Percentiles rank a stretch among this genome's conserved stretches.
Conservation (phyloP, 2,888 invertebrate species). For the Lepetodrilus schrolli region DNA sequence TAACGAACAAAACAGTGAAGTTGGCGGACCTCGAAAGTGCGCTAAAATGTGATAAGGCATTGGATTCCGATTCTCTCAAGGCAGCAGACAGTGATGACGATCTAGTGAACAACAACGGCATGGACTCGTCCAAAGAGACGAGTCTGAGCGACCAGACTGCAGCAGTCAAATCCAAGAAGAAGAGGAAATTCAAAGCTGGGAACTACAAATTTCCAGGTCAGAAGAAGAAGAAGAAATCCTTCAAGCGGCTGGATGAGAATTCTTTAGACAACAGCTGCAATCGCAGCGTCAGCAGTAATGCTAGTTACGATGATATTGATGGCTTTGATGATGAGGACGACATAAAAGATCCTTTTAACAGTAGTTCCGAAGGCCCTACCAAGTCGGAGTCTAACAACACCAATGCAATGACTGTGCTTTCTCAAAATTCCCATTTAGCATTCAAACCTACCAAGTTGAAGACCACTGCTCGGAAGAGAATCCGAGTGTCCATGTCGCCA, state of each 20-base stretch:
- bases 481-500: not conserved
- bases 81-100: not conserved
- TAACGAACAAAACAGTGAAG: slow-evolving; percentile 47
- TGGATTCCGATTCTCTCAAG: slow-evolving; percentile 4
- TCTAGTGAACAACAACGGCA: slow-evolving; percentile 11
- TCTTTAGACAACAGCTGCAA: slow-evolving; percentile 26
- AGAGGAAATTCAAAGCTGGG: slow-evolving; percentile 36
- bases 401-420: slow-evolving; percentile 47
- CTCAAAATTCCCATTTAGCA: slow-evolving; percentile 45
- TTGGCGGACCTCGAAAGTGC: slow-evolving; percentile 49
- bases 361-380: not conserved
- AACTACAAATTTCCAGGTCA: slow-evolving; percentile 44
- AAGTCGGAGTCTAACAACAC: not conserved
- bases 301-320: not conserved
- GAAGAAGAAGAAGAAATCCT: slow-evolving; percentile 41
- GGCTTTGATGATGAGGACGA: not conserved
- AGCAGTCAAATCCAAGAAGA: slow-evolving; percentile 30
- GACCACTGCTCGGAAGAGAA: slow-evolving; percentile 26
- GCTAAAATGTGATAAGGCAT: slow-evolving; percentile 35
- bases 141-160: slow-evolving; percentile 1
- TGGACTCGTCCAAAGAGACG: slow-evolving; percentile 11
- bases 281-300: slow-evolving; percentile 27
- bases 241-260: slow-evolving; percentile 22
- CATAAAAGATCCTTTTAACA: not conserved
- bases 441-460: slow-evolving; percentile 41